These are phyloP conservation scores for Drosophila sturtevanti DNA, from an alignment of 1,140 invertebrate species.

Conservation along the genomic window DNA sequence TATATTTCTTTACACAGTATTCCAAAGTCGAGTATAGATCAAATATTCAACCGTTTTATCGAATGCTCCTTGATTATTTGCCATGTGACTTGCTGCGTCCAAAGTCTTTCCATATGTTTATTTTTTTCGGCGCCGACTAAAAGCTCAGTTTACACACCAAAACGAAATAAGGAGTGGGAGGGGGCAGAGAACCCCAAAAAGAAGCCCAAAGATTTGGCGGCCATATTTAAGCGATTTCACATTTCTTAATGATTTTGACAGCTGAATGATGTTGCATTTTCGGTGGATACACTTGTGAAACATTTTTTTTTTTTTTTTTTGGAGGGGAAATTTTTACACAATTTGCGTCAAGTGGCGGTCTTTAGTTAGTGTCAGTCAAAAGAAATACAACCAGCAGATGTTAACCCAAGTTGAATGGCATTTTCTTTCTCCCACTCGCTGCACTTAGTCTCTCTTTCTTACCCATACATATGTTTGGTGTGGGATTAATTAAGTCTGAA, in stretches of 20 bases:
- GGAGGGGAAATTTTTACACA: slow-evolving; percentile 51
- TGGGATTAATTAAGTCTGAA: slow-evolving; percentile 57
- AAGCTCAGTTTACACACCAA: slow-evolving; percentile 57
- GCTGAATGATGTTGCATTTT: slow-evolving; percentile 78
- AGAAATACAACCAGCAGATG: slow-evolving; percentile 39
- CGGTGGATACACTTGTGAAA: slow-evolving; percentile 24
- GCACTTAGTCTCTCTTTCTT: not conserved
- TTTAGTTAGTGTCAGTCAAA: slow-evolving; percentile 74
- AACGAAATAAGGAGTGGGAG: slow-evolving; percentile 7
- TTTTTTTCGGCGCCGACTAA: slow-evolving; percentile 5
- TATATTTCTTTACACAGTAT: not conserved
- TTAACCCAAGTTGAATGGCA: slow-evolving; percentile 30
- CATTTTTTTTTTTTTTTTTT: slow-evolving; percentile 14
- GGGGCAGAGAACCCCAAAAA: slow-evolving; percentile 25
- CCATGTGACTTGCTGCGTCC: slow-evolving; percentile 40
- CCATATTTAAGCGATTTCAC: slow-evolving; percentile 76
- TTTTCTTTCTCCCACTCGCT: too few species aligned
- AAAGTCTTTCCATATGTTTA: slow-evolving; percentile 52
- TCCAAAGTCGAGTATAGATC: not conserved
- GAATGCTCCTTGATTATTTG: slow-evolving; percentile 25
- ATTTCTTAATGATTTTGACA: slow-evolving; percentile 79
- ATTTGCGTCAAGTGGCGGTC: slow-evolving; percentile 62
- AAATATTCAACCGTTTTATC: not conserved
- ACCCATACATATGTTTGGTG: slow-evolving; percentile 7
- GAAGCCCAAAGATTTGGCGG: slow-evolving; percentile 20